Evolutionary conservation across 2,797 vertebrate species (phyloP).

Genomic region (Notolepis coatsorum): DNA sequence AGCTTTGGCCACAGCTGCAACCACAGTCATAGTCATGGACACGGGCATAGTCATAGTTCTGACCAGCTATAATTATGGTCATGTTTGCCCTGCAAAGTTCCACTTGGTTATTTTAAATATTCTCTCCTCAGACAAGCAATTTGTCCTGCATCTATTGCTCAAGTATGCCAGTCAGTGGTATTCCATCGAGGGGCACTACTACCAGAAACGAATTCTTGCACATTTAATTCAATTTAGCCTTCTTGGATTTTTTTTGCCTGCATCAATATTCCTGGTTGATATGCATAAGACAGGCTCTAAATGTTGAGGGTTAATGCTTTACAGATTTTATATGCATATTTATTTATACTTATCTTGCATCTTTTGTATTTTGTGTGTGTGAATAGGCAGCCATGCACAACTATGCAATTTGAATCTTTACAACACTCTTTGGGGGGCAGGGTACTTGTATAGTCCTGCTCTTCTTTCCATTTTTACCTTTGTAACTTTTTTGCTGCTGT

Average conservation of each 20-base stretch:
- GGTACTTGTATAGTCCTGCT: too few relatives aligned
- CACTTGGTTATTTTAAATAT: not conserved
- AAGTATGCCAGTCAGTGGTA: too few relatives aligned
- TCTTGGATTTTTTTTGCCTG: not conserved
- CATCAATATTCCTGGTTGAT: not conserved
- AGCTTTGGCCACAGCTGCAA: slow-evolving; percentile 40
- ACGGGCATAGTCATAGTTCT: slow-evolving; percentile 1
- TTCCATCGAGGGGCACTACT: too few relatives aligned
- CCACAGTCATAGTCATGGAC: slow-evolving; percentile 38
- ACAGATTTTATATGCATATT: slow-evolving; percentile 3
- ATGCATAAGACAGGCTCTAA: not conserved
- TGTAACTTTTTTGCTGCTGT: too few relatives aligned
- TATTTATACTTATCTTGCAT: not conserved
- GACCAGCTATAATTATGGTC: slow-evolving; percentile 9
- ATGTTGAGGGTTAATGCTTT: too few relatives aligned
- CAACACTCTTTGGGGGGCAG: too few relatives aligned
- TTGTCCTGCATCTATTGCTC: too few relatives aligned
- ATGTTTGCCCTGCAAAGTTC: not conserved
- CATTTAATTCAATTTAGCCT: too few relatives aligned
- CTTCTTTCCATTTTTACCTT: too few relatives aligned
- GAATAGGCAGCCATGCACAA: too few relatives aligned
- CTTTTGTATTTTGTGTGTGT: slow-evolving; percentile 18
- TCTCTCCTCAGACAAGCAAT: not conserved
- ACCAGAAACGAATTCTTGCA: too few relatives aligned
- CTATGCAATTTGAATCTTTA: too few relatives aligned